Base-by-base conservation (phyloP, 2,113 vertebrate species). In the Phalacrocorax brasilianus region DNA sequence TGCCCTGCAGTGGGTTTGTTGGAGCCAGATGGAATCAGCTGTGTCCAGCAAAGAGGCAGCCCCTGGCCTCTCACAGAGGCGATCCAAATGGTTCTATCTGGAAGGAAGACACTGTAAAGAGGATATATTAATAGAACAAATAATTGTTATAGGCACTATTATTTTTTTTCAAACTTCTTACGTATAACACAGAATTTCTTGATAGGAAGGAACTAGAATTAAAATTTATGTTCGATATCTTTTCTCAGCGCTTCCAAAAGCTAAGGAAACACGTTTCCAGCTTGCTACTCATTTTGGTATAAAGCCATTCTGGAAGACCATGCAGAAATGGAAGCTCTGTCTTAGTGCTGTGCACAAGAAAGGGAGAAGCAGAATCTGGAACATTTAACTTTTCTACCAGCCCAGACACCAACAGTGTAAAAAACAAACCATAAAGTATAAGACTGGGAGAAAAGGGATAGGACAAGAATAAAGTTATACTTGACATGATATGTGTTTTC, bases 1-100 rank as follows among this genome's bases (percentile, higher is more conserved):
- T 58, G 30, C 23, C 26, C 35, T 77, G n/a, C 1, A 0, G 3
- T 22, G 26, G 5, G 5, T 33, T 65, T 0, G 0, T 7, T 33
- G 38, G 53, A 92, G 32, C 23, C 33, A 40, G 13, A 6, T 45
- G 24, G 24, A n/a, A 61, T 8, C 13, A 6, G 21, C 24, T 44
- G 12, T 24, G 3, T 42, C 24, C 2, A 4, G 22, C 16, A 70
- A 83, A 3, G 2, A 21, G 4, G 3, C 3, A 85, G 53, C 12
- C 27, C 30, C 8, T 42, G 14, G 20, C 11, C 33, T 90, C 16
- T 83, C 47, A 53, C 14, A 72, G 30, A 52, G 14, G n/a, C 21
- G 9, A 53, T 8, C 7, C 44, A 85, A 59, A 71, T 23, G 6
- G 7, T 12, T 49, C 6, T 70, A 17, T 27, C 16, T 50, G 11